Percentiles rank a stretch among this genome's conserved stretches.
Conservation (phyloP, 2,797 vertebrate genomes). For the Sylvilagus floridanus region DNA sequence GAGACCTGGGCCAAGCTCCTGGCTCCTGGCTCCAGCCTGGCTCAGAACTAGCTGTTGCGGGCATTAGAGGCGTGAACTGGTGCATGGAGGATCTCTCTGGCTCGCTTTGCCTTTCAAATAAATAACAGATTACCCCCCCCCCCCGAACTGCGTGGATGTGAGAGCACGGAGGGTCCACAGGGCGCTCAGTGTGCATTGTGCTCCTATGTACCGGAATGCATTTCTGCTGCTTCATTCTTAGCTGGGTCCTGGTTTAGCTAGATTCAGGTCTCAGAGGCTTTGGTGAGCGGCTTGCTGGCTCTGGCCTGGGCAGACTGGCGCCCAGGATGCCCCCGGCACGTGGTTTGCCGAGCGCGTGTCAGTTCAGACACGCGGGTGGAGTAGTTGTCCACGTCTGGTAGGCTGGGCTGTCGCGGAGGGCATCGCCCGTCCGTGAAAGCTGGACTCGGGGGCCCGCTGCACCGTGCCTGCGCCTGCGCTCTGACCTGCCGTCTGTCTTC, state of each 20-base stretch:
- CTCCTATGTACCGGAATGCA: neutral
- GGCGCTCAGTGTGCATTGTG: neutral
- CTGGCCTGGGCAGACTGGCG: neutral
- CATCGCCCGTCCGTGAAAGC: neutral
- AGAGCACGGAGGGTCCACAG: neutral
- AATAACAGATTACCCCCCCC: no score
- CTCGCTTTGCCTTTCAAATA: no score
- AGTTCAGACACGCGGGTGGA: fast-evolving
- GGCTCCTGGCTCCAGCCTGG: no score
- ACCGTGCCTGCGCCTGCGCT: neutral
- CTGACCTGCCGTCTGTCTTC: neutral
- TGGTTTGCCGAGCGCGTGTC: neutral
- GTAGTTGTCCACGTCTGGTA: neutral
- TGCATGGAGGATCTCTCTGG: no score
- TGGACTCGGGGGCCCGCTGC: fast-evolving
- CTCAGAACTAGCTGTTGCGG: no score
- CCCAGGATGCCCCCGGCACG: no score
- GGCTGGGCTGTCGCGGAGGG: neutral
- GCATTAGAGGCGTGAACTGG: no score
- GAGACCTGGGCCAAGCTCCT: no score
- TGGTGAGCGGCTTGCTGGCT: neutral
- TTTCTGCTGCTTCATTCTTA: neutral
- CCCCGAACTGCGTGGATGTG: no score
- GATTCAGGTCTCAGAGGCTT: neutral
- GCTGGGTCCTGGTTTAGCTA: neutral